A percentile compares a stretch with the other conserved stretches of the same genome.
These are phyloP conservation scores for Aulostomus chinensis DNA, from an alignment of 2,797 vertebrate species.

Conservation along the genomic window DNA sequence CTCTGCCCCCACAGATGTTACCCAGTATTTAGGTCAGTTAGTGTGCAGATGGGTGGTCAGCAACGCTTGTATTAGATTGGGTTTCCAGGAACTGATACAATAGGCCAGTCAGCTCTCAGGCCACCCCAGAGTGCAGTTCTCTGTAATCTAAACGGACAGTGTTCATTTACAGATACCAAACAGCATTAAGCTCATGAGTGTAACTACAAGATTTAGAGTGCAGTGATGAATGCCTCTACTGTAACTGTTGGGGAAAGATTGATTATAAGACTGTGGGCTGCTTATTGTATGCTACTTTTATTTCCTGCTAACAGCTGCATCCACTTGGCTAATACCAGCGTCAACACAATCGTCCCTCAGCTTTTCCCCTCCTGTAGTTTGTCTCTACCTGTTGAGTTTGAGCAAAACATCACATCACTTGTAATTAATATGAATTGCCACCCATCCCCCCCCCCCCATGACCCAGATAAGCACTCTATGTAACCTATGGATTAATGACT, in stretches of 20 bases:
- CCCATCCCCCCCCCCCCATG: too few relatives aligned
- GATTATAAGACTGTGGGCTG: conserved; percentile 25
- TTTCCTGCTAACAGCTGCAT: background rate
- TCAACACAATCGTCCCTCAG: too few relatives aligned
- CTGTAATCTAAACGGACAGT: conserved; percentile 65
- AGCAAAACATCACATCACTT: background rate
- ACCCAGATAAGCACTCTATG: too few relatives aligned
- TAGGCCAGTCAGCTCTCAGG: conserved; percentile 52
- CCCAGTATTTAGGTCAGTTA: conserved; percentile 74
- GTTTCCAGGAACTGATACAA: conserved; percentile 72
- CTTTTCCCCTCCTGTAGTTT: background rate
- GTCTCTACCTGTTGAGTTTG: background rate
- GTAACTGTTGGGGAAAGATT: conserved; percentile 25
- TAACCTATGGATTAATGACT: background rate
- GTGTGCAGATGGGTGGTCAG: conserved; percentile 76
- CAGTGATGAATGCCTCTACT: conserved; percentile 16
- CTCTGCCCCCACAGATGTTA: conserved; percentile 72
- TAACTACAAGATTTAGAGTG: conserved; percentile 26
- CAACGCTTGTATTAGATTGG: conserved; percentile 52
- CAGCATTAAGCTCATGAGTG: conserved; percentile 44
- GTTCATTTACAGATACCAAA: conserved; percentile 52
- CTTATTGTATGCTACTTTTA: conserved; percentile 6
- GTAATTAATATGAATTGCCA: too few relatives aligned
- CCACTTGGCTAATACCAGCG: too few relatives aligned
- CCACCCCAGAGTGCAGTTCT: conserved; percentile 58